These are phyloP conservation scores for Aelia acuminata DNA, from an alignment of 2,888 invertebrate species.

Conservation along the genomic window DNA sequence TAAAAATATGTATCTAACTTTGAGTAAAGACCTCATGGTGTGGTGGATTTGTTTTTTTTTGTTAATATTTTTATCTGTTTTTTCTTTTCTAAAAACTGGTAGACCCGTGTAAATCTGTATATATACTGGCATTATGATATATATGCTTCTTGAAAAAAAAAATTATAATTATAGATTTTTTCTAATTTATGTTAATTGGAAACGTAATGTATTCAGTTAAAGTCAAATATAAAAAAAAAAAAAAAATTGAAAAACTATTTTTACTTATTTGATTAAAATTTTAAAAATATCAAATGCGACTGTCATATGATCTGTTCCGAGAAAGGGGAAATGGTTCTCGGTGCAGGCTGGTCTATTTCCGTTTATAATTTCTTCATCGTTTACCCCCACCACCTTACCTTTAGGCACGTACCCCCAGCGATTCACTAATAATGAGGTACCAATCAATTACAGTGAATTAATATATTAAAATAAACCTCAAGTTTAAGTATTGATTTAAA, in stretches of 20 bases:
- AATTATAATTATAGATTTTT: too few relatives aligned
- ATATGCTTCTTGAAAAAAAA: not conserved
- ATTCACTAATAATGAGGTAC: slow-evolving; percentile 52
- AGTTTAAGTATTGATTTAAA: not conserved
- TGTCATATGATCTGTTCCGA: slow-evolving; percentile 44
- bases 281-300: not conserved
- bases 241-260: not conserved
- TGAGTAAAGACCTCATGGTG: slow-evolving; percentile 33
- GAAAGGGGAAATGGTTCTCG: slow-evolving; percentile 41
- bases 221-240: too few relatives aligned
- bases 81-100: not conserved
- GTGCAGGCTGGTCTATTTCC: slow-evolving; percentile 49
- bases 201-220: not conserved
- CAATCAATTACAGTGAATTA: not conserved
- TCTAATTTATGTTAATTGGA: not conserved
- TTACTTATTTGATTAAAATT: not conserved
- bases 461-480: not conserved
- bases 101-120: slow-evolving; percentile 33
- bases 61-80: not conserved
- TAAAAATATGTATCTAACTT: not conserved
- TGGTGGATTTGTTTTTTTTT: not conserved
- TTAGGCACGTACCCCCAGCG: slow-evolving; percentile 52
- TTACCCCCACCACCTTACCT: slow-evolving; percentile 34
- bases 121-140: slow-evolving; percentile 18
- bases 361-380: slow-evolving; percentile 47